Base-by-base conservation (phyloP, 2,888 invertebrate species). In the Dimorphilus gyrociliatus region DNA sequence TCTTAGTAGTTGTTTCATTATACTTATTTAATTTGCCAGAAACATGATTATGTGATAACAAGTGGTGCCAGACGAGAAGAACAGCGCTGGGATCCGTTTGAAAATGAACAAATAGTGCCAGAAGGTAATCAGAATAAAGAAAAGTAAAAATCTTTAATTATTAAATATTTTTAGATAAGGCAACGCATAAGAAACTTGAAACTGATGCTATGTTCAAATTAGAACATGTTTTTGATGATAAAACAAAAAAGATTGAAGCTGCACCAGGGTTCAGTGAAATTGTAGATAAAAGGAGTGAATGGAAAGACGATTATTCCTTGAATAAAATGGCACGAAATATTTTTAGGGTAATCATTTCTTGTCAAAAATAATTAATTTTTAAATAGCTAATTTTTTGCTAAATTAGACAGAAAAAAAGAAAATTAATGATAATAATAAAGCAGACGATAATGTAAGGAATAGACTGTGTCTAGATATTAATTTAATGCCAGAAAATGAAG, bases 191-290 rank as follows among this genome's bases (percentile, higher is more conserved):
- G 48, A 80, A 81, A 46, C 64, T 97, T 35, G 85, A 81, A 47
- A 82, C 84, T 47, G 92, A 97, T 73, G 78, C 94, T 4, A 99
- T 99, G 97, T 97, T 79, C 60, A 85, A 81, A 56, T 66, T 97
- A 42, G 92, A 97, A 55, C 94, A 97, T 62, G 79, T 79, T 29
- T 73, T 74, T 0, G 76, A 77, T 29, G 92, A 45, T 26, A 39
- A 46, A 27, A 36, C 45, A 29, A 52, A 50, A 27, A 45, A 46
- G 1, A 45, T 47, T 27, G 19, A 19, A 7, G 40, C 44, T 2
- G 33, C 41, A 17, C 43, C 47, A 12, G 46, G 35, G 8, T 63
- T 97, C 0, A 75, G 76, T 7, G 71, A 72, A 44, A 67, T 92
- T 3, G 78, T 79, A 42, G 74, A 76, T 16, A 42, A 46, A 37